Base-by-base conservation (phyloP, 2,113 vertebrate genomes). In the Herpailurus yagouaroundi region DNA sequence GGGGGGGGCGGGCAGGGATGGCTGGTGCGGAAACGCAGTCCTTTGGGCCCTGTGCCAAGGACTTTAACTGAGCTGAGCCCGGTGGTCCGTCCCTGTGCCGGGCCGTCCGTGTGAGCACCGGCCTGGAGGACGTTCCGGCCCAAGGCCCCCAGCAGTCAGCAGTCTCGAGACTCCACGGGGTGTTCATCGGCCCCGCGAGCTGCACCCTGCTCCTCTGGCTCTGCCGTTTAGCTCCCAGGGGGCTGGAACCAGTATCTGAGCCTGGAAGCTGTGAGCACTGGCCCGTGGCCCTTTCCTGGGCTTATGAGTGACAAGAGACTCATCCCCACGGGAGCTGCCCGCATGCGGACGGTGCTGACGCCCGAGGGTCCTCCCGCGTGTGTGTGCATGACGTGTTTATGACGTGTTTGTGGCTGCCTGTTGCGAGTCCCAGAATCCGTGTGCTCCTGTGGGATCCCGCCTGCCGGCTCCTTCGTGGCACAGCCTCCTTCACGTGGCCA, bases 271-370 rank as follows among this genome's bases (percentile, higher is more conserved):
- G 4, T 3, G 4, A 48, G 15, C 31, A 13, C 45, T 33, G 33
- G 41, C 33, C 71, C 41, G 38, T 25, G 60, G 13, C 18, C 3
- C 5, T 38, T 73, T 45, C 33, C 12, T 12, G 33, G 77, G 41
- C 77, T 84, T 29, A 7, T 0, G 10, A 29, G 9, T 71, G 64
- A 27, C 23, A 9, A 1, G 31, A 89, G n/a, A 48, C 0, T 0
- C 16, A 14, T 7, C 8, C 13, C 9, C 2, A 2, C 4, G 7
- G 1, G 36, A 63, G 48, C 18, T 48, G 7, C 80, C 13, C 6
- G 33, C 29, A 23, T 18, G n/a, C 1, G 8, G 76, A 33, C 2
- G 2, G 5, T 7, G 19, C 45, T 27, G 36, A n/a, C 25, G 15
- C 71, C 55, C 41, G 7, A 48, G 33, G 33, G 8, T n/a, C n/a